Percentiles rank a stretch among this genome's conserved stretches.
phyloP scores from a whole-genome alignment of 2,888 invertebrate genomes.

The Cataglyphis cursor region DNA sequence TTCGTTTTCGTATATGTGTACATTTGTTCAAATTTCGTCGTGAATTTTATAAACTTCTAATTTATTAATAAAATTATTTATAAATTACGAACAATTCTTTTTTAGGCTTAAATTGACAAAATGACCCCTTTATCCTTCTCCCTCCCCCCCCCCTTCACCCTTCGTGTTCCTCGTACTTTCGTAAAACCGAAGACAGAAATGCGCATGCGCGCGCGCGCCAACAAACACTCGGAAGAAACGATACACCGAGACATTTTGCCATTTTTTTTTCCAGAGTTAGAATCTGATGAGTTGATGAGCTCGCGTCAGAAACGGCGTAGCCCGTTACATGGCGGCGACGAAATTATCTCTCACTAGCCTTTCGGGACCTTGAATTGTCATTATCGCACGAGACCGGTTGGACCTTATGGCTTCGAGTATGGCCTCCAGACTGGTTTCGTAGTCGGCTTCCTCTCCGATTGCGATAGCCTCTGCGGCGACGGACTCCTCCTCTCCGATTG shows the following conservation, averaged over 20 bases:
- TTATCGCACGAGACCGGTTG: background rate
- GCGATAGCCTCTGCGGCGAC: conserved; percentile 77
- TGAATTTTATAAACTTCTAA: conserved; percentile 17
- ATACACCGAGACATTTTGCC: background rate
- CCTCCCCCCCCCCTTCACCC: background rate
- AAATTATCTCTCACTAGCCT: conserved; percentile 81
- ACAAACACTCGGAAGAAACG: background rate
- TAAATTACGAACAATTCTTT: background rate
- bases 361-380: conserved; percentile 63
- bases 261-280: background rate
- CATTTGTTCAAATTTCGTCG: conserved; percentile 63
- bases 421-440: conserved; percentile 85
- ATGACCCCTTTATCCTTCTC: background rate
- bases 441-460: conserved; percentile 78
- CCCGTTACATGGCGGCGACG: background rate
- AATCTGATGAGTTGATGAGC: too few relatives aligned
- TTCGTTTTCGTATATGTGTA: conserved; percentile 67
- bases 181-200: conserved; percentile 75
- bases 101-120: conserved; percentile 30
- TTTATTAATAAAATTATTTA: background rate
- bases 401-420: conserved; percentile 75
- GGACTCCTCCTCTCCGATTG: conserved; percentile 78
- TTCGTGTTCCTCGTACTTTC: conserved; percentile 56
- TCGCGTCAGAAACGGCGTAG: background rate
- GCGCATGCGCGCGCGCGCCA: background rate